Evolutionary conservation across 2,888 invertebrate species (phyloP), one percentile per base, ranked within the genome.

Genomic region (Tethea ocularis): DNA sequence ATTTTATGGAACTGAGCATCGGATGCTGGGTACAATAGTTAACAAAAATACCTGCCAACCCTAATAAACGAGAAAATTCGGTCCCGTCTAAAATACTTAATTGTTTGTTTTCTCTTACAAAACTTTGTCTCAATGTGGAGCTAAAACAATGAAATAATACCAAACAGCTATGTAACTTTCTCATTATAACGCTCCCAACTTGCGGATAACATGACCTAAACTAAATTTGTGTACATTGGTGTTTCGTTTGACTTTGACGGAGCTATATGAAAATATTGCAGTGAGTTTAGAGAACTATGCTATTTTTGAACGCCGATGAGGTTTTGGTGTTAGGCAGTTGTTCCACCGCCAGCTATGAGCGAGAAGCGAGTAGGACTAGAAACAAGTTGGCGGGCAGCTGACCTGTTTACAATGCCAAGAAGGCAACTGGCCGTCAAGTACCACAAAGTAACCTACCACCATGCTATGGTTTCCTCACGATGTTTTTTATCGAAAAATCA

Each of bases 71-170:
- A 10, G 17, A 46, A 46, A 46, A 20, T 46, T 46, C 46, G 20
- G 41, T 24, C 52, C 52, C 13, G 23, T 52, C 52, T 26, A 24
- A n/a, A 52, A 23, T 52, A 33, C 33, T 33, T 33, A 52, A 52
- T 54, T 33, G 54, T 54, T 33, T 54, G 54, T 54, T 33, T 33
- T 24, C 20, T 54, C 24, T 6, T 24, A 26, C 15, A 7, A 26
- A 52, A 52, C 17, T 26, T 53, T 29, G 10, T 3, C 17, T 20
- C 17, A 17, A 10, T 29, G 29, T 53, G 5, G 17, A 17, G 29
- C 7, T n/a, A 11, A 11, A 54, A 54, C 54, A 33, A 54, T 54
- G 54, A 54, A 33, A 54, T 54, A 33, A 54, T 36, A 54, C 20
- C 54, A 54, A 22, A 54, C 6, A 54, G 33, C 10, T 20, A 20